Evolutionary conservation across 2,113 vertebrate species (phyloP).

Genomic region (Candoia aspera): DNA sequence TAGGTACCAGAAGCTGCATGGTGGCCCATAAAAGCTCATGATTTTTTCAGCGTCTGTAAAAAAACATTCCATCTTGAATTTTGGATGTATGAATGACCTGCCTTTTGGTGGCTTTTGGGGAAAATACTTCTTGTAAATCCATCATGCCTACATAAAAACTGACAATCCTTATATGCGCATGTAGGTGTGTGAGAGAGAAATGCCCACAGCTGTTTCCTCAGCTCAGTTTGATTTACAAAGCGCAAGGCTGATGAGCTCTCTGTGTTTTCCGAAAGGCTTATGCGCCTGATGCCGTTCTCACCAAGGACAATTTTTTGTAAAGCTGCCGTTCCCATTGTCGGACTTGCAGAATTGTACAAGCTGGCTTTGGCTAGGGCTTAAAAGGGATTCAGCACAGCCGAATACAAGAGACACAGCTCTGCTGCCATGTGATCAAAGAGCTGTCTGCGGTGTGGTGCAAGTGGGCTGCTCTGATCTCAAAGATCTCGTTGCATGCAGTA

Average conservation of each 20-base stretch:
- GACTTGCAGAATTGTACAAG: slow-evolving; percentile 43
- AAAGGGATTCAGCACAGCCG: slow-evolving; percentile 51
- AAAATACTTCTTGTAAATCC: neutral
- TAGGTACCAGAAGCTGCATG: too few relatives aligned
- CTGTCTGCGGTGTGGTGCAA: neutral
- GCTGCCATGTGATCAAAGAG: neutral
- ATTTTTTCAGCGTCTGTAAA: neutral
- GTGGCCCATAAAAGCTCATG: neutral
- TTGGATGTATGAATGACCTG: neutral
- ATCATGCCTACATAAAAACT: neutral
- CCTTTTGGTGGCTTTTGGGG: neutral
- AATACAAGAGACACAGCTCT: slow-evolving; percentile 36
- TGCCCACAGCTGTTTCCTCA: neutral
- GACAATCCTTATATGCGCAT: neutral
- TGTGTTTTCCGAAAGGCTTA: slow-evolving; percentile 29
- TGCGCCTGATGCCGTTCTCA: slow-evolving; percentile 23
- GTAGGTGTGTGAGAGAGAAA: neutral
- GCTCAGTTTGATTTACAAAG: slow-evolving; percentile 16
- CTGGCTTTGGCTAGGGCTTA: slow-evolving; percentile 63
- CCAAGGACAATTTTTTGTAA: slow-evolving; percentile 38
- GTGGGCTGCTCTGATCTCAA: rapidly evolving
- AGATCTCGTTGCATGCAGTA: neutral
- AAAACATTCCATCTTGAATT: neutral
- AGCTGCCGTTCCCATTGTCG: slow-evolving; percentile 29
- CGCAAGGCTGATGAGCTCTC: slow-evolving; percentile 18